Evolutionary conservation across 2,888 invertebrate genomes (phyloP), one percentile per base, ranked within the genome.

Genomic region (Rhingia campestris): DNA sequence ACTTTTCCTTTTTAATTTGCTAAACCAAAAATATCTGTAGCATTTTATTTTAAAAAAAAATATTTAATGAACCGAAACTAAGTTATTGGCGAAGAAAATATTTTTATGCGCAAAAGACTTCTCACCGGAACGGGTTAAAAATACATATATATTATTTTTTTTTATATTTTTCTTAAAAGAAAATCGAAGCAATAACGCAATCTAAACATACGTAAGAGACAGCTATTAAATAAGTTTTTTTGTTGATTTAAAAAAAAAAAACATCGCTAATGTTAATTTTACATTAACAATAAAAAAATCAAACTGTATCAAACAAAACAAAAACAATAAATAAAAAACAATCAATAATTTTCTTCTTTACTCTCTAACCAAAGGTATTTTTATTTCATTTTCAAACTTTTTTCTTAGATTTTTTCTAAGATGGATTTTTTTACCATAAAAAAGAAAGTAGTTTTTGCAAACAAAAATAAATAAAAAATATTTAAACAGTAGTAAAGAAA

Each of bases 361-460:
- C 74, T 74, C 69, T 80, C 84, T 80, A 84, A 80, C 70, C 63
- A 64, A 74, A 51, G 37, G 84, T 79, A 80, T 84, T 84, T 84
- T 84, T 84, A 84, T 84, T 84, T 84, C 70, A 70, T 80, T 84
- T 84, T 66, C 47, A 54, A 84, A 80, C 66, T 80, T 82, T 45
- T 80, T 84, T 80, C 84, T 84, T 84, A 84, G 84, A 84, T 84
- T 84, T 84, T 84, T 84, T 84, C 74, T 84, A 84, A 84, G 84
- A 84, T 80, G 84, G 80, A 84, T 79, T 84, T 63, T 81, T 53
- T 64, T 49, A 70, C 49, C 53, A 56, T 22, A 51, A 74, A 54
- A 69, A 67, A 61, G 54, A 47, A 79, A 51, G 2, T 56, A 56
- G 10, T 43, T 51, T 41, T 45, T 64, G 6, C 33, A 74, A 64